phyloP scores from a whole-genome alignment of 2,888 invertebrate species.

The Microlaimidae sp. region DNA sequence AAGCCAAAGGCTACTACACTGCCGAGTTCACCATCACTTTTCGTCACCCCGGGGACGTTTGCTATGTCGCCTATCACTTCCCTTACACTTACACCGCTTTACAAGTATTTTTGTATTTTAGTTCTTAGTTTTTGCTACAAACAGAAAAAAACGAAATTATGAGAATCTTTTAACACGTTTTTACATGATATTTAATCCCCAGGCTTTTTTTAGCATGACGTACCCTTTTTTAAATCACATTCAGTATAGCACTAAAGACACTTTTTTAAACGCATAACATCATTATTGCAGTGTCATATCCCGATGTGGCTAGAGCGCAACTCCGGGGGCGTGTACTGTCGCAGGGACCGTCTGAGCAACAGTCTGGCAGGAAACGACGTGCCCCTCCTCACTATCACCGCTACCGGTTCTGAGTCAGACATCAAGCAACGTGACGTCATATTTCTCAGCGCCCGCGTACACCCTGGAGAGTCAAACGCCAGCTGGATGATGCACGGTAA shows the following conservation, averaged over 20 bases:
- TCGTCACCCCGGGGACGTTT: slow-evolving; percentile 55
- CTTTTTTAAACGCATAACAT: too few relatives aligned
- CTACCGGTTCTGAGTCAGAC: slow-evolving; percentile 27
- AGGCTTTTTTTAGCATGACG: too few relatives aligned
- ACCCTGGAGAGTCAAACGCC: slow-evolving; percentile 71
- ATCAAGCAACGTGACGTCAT: slow-evolving; percentile 37
- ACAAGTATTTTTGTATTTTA: too few relatives aligned
- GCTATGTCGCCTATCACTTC: slow-evolving; percentile 69
- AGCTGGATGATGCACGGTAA: slow-evolving; percentile 70
- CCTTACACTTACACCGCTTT: slow-evolving; percentile 64
- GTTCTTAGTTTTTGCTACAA: too few relatives aligned
- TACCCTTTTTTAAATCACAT: too few relatives aligned
- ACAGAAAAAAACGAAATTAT: too few relatives aligned
- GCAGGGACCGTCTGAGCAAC: slow-evolving; percentile 52
- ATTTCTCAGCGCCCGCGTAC: slow-evolving; percentile 60
- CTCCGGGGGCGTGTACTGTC: slow-evolving; percentile 49
- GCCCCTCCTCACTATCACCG: slow-evolving; percentile 57
- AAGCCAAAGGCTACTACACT: slow-evolving; percentile 48
- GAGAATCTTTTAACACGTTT: too few relatives aligned
- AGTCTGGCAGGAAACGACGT: slow-evolving; percentile 56
- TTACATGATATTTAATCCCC: too few relatives aligned
- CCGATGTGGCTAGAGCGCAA: too few relatives aligned
- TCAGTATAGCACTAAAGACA: too few relatives aligned
- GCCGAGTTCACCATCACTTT: slow-evolving; percentile 61
- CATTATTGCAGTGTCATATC: too few relatives aligned